Evolutionary conservation across 2,797 vertebrate genomes (phyloP).

Genomic region (Luscinia megarhynchos): DNA sequence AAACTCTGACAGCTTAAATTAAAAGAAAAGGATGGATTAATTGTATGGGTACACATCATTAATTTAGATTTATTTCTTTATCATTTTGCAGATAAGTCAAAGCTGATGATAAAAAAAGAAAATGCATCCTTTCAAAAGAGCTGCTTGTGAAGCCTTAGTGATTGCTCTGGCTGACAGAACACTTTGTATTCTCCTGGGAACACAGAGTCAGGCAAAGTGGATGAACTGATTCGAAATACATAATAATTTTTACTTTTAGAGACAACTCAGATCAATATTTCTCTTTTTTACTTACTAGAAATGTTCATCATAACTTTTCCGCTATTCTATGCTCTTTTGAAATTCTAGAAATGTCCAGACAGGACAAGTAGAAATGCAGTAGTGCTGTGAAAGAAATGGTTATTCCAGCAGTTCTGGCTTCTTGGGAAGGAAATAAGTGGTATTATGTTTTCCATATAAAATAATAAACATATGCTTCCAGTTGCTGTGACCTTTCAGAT

Average conservation of each 20-base stretch:
- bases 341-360: not conserved
- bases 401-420: conserved; percentile 10
- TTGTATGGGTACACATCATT: not conserved
- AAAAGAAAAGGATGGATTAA: not conserved
- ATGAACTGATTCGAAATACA: not conserved
- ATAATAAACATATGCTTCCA: not conserved
- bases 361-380: not conserved
- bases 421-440: not conserved
- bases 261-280: not conserved
- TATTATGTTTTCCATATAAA: conserved; percentile 20
- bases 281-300: not conserved
- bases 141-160: not conserved
- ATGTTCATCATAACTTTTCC: not conserved
- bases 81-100: not conserved
- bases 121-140: not conserved
- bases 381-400: not conserved
- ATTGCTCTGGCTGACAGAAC: not conserved
- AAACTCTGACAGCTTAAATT: not conserved
- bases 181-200: not conserved
- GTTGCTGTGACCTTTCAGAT: not conserved
- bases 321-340: not conserved
- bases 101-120: not conserved
- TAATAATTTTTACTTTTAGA: not conserved
- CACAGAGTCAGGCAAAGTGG: not conserved
- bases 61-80: not conserved